Evolutionary conservation across 2,888 invertebrate genomes (phyloP).

Genomic region (Hyposoter didymator): DNA sequence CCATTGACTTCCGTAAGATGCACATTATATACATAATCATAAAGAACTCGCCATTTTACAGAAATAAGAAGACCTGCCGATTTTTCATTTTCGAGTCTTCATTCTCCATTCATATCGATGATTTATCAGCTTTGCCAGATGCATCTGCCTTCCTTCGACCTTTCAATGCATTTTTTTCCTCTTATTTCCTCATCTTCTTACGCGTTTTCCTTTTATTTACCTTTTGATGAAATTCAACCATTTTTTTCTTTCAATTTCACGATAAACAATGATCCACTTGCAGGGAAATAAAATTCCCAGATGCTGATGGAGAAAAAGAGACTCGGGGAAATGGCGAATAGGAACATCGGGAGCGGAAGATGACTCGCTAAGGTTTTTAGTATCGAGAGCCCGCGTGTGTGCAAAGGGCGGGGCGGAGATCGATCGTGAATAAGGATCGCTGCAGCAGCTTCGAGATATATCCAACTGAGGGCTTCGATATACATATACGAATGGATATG

Average conservation of each 20-base stretch:
- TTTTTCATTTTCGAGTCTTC: slow-evolving; percentile 40
- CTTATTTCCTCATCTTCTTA: not conserved
- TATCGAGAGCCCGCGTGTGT: slow-evolving; percentile 52
- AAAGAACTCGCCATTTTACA: slow-evolving; percentile 22
- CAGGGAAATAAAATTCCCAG: slow-evolving; percentile 1
- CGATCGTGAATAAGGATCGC: slow-evolving; percentile 70
- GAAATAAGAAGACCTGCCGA: slow-evolving; percentile 58
- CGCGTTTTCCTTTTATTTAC: not conserved
- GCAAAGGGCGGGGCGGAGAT: slow-evolving; percentile 68
- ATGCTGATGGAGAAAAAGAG: slow-evolving; percentile 17
- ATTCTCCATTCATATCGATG: slow-evolving; percentile 36
- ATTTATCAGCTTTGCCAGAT: slow-evolving; percentile 43
- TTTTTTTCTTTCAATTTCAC: not conserved
- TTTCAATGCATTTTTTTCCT: not conserved
- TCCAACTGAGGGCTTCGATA: slow-evolving; percentile 43
- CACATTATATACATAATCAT: not conserved
- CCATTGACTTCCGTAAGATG: slow-evolving; percentile 66
- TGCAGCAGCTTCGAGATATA: slow-evolving; percentile 43
- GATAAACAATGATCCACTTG: not conserved
- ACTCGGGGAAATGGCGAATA: slow-evolving; percentile 46
- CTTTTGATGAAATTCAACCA: not conserved
- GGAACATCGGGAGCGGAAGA: slow-evolving; percentile 1
- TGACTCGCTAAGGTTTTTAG: slow-evolving; percentile 36
- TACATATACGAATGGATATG: slow-evolving; percentile 32
- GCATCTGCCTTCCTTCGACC: slow-evolving; percentile 35